These are phyloP conservation scores for Hydractinia echinata DNA, from an alignment of 30 jellyfish, hydroid and myxozoan species.

Conservation along the genomic window DNA sequence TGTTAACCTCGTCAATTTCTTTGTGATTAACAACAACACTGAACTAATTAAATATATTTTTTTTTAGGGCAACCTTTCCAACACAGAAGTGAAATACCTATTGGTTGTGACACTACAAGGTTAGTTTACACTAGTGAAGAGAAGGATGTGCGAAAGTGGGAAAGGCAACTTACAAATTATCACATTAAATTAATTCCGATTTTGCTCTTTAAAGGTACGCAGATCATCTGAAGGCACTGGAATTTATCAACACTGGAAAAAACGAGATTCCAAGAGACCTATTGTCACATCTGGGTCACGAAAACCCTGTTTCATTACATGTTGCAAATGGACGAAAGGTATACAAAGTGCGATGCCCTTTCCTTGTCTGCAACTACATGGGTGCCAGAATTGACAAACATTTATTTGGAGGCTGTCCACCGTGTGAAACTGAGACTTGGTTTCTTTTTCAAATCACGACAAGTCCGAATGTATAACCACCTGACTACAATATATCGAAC, in stretches of 20 bases:
- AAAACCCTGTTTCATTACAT: neutral
- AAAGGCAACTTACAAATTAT: neutral
- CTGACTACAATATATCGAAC: neutral
- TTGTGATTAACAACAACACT: neutral
- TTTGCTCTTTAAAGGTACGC: neutral
- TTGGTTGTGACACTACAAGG: neutral
- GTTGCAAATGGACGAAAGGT: constrained; percentile 4
- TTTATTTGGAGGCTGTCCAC: neutral
- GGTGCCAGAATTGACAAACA: neutral
- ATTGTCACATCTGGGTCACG: neutral
- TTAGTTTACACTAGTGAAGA: neutral
- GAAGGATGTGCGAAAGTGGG: neutral
- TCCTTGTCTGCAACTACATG: neutral
- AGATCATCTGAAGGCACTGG: neutral
- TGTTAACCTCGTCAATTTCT: neutral
- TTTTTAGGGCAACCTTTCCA: constrained; percentile 4
- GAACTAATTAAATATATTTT: neutral
- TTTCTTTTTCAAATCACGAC: neutral
- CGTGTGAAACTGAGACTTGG: neutral
- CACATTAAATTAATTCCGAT: neutral
- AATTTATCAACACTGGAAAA: neutral
- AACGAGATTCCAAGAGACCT: neutral
- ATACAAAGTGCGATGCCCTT: constrained; percentile 10
- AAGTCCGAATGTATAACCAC: neutral
- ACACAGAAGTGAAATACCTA: neutral